Evolutionary conservation across 2,113 vertebrate species (phyloP).

Genomic region (Nicator chloris): DNA sequence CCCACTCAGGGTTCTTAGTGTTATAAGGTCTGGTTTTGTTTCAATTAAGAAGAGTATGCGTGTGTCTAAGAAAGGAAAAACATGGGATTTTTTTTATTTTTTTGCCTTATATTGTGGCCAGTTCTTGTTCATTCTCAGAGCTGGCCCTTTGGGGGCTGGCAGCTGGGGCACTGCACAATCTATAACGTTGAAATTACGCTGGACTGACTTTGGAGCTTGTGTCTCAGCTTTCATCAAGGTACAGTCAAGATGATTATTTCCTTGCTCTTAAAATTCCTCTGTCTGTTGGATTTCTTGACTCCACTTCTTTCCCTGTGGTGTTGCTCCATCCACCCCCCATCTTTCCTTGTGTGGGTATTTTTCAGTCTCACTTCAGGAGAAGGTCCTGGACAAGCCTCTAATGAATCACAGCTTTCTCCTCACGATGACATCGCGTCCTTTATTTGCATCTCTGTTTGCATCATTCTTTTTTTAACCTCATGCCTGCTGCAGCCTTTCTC

Average conservation of each 20-base stretch:
- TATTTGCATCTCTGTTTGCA: constrained; percentile 18
- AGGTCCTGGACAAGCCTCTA: constrained; percentile 9
- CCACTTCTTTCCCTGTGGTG: background rate
- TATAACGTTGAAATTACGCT: fast-evolving
- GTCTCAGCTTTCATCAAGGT: background rate
- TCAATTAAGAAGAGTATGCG: background rate
- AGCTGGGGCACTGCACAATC: background rate
- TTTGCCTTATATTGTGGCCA: background rate
- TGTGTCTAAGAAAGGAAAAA: background rate
- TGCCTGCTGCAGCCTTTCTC: background rate
- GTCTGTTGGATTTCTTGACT: background rate
- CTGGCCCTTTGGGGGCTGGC: background rate
- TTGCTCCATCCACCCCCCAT: background rate
- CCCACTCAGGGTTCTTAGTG: background rate
- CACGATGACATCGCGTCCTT: background rate
- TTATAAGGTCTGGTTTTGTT: background rate
- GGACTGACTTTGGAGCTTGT: background rate
- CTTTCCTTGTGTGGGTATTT: background rate
- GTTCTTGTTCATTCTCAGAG: background rate
- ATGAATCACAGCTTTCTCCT: constrained; percentile 56
- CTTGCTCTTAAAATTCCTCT: background rate
- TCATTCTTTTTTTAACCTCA: background rate
- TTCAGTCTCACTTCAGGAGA: background rate
- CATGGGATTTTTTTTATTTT: fast-evolving
- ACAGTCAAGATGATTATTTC: background rate